Conservation (phyloP, 2,797 vertebrate species). For the Diplodus sargus region DNA sequence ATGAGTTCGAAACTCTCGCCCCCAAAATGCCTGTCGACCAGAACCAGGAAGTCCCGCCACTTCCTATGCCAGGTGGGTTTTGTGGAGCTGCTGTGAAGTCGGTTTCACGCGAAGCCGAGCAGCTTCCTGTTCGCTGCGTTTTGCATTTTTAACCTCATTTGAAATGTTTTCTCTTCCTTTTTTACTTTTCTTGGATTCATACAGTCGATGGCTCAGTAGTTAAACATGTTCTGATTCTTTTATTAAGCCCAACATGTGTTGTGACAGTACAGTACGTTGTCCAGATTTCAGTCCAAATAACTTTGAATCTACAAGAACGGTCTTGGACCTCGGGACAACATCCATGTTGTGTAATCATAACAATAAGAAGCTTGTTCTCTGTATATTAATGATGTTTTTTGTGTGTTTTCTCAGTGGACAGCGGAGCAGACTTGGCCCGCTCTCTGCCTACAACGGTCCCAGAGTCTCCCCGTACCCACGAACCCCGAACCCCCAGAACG, state of each 20-base stretch:
- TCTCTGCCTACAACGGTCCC: slow-evolving; percentile 88
- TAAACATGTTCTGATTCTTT: no score
- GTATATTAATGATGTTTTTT: neutral
- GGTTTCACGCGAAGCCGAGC: neutral
- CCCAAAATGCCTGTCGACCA: slow-evolving; percentile 85
- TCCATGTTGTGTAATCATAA: neutral
- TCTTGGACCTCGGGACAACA: neutral
- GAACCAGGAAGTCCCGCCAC: slow-evolving; percentile 84
- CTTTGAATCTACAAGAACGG: neutral
- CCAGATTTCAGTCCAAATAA: neutral
- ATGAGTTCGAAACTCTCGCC: slow-evolving; percentile 90
- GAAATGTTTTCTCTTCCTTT: no score
- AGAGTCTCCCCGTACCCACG: slow-evolving; percentile 78
- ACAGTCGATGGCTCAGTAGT: no score
- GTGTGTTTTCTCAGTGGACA: slow-evolving; percentile 48
- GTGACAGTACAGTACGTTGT: neutral
- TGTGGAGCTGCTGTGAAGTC: neutral
- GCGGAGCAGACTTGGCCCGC: slow-evolving; percentile 74
- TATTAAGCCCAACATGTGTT: neutral
- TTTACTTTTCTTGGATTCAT: neutral
- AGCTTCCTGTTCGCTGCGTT: neutral
- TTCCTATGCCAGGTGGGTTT: slow-evolving; percentile 82
- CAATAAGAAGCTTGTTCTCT: neutral
- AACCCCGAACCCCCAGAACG: slow-evolving; percentile 82
- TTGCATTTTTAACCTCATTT: neutral